phyloP scores from a whole-genome alignment of 2,113 vertebrate genomes.

The Peromyscus maniculatus region DNA sequence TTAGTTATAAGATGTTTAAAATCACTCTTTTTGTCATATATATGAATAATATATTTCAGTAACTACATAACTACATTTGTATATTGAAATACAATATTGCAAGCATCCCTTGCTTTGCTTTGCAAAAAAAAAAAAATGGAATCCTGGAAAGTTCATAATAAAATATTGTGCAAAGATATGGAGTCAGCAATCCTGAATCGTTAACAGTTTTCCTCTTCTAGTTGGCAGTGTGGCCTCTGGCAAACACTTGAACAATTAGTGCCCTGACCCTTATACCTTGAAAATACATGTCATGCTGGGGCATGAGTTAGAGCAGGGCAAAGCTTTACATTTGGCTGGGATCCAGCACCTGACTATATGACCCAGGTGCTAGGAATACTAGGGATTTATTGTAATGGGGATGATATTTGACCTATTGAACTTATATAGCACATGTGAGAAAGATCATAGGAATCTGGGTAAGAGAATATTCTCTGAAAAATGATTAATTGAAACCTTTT shows the following conservation, averaged over 20 bases:
- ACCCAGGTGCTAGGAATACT: neutral
- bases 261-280: neutral
- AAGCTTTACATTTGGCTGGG: neutral
- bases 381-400: neutral
- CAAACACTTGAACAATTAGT: slow-evolving; percentile 20
- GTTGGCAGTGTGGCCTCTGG: neutral
- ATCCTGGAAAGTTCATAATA: slow-evolving; percentile 41
- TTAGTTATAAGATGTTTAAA: slow-evolving; percentile 2
- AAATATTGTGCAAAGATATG: slow-evolving; percentile 9
- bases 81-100: slow-evolving; percentile 37
- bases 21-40: neutral
- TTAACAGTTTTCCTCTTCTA: neutral
- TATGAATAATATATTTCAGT: slow-evolving; percentile 44
- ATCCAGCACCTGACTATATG: neutral
- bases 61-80: neutral
- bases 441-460: neutral
- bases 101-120: slow-evolving; percentile 21
- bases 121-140: slow-evolving; percentile 36
- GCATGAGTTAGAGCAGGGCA: neutral
- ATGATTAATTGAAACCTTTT: slow-evolving; percentile 34
- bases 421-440: neutral
- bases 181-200: neutral
- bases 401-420: neutral
- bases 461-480: slow-evolving; percentile 41
- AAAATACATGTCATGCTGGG: neutral